Evolutionary conservation across 2,888 invertebrate species (phyloP).

Genomic region (Polia nebulosa): DNA sequence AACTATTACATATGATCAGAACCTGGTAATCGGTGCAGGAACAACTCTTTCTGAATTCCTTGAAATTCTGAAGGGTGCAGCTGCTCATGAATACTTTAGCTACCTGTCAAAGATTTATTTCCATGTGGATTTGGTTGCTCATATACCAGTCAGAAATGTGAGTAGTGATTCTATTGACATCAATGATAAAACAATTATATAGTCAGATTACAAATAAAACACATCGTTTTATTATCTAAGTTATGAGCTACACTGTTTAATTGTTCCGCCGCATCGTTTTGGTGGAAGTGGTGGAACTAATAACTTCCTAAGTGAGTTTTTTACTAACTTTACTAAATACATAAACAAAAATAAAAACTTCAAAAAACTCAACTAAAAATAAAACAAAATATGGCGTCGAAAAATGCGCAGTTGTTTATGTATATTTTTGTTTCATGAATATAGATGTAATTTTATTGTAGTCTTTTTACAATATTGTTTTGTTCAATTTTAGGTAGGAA

Average conservation of each 20-base stretch:
- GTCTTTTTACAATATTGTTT: not conserved
- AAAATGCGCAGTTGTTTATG: too few species aligned
- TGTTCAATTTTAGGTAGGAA: constrained; percentile 89
- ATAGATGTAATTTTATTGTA: too few species aligned
- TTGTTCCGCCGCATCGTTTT: not conserved
- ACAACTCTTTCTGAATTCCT: constrained; percentile 89
- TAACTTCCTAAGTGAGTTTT: not conserved
- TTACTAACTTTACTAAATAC: too few species aligned
- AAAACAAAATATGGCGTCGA: too few species aligned
- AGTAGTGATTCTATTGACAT: constrained; percentile 68
- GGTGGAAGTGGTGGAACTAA: constrained; percentile 2
- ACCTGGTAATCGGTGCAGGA: constrained; percentile 90
- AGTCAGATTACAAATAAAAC: too few species aligned
- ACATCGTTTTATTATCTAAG: not conserved
- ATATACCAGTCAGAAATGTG: constrained; percentile 93
- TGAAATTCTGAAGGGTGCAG: constrained; percentile 80
- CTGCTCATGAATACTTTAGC: constrained; percentile 84
- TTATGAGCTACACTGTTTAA: not conserved
- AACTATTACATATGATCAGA: constrained; percentile 77
- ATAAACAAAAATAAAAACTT: too few species aligned
- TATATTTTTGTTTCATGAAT: too few species aligned
- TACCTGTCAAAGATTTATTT: constrained; percentile 91
- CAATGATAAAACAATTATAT: not conserved
- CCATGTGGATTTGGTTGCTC: constrained; percentile 93
- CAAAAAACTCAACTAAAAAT: too few species aligned